Conservation (phyloP, 2,113 vertebrate genomes). For the Aptenodytes forsteri region DNA sequence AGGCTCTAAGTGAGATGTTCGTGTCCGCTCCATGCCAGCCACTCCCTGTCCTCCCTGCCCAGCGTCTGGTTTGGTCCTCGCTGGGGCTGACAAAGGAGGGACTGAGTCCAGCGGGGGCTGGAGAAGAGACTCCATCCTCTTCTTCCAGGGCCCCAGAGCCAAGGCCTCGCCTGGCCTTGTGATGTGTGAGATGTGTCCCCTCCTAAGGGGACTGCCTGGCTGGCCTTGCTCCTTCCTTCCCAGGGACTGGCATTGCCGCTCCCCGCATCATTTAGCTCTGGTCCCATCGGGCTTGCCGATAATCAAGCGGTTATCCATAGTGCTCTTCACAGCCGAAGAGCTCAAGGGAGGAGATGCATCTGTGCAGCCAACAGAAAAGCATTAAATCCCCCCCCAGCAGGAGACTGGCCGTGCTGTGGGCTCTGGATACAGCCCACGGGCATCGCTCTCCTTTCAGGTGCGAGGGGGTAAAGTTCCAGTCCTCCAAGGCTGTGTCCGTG, state of each 20-base stretch:
- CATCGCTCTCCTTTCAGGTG: slow-evolving; percentile 14
- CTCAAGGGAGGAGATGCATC: background rate
- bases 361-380: background rate
- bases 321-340: background rate
- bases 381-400: rapidly evolving
- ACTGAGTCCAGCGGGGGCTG: background rate
- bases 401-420: background rate
- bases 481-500: background rate
- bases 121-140: background rate
- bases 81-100: background rate
- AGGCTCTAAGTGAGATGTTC: background rate
- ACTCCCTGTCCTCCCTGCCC: background rate
- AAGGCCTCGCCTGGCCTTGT: background rate
- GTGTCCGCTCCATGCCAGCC: background rate
- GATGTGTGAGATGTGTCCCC: background rate
- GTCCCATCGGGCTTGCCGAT: background rate
- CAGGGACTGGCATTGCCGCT: background rate
- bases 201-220: background rate
- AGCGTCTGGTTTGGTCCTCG: background rate
- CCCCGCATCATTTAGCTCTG: rapidly evolving
- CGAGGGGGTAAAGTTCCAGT: background rate
- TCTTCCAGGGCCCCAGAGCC: background rate
- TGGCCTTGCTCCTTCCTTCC: background rate
- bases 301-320: background rate
- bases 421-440: background rate